A percentile compares a stretch with the other conserved stretches of the same genome.
These are phyloP conservation scores for Drosophila gunungcola DNA, from an alignment of 1,140 invertebrate genomes.

Conservation along the genomic window DNA sequence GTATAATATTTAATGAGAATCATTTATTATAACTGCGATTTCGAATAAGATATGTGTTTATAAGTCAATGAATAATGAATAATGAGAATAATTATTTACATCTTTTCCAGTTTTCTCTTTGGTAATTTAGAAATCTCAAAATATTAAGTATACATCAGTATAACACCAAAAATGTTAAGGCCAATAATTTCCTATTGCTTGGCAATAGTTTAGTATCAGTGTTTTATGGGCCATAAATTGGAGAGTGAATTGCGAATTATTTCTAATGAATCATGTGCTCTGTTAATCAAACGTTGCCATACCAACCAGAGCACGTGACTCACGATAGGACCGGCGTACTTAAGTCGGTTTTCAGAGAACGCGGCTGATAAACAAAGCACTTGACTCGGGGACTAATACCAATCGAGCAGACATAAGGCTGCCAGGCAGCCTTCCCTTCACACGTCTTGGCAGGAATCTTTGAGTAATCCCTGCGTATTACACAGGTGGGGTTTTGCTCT, in stretches of 20 bases:
- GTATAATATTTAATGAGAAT: not conserved
- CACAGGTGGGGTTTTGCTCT: constrained; percentile 10
- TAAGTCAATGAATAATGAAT: too few relatives aligned
- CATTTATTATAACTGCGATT: not conserved
- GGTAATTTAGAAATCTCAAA: too few relatives aligned
- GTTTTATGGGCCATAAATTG: constrained; percentile 23
- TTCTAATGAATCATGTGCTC: constrained; percentile 49
- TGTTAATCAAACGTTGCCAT: constrained; percentile 20
- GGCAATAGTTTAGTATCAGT: constrained; percentile 26
- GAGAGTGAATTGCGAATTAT: constrained; percentile 38
- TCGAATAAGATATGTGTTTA: too few relatives aligned
- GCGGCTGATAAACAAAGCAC: constrained; percentile 68
- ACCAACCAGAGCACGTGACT: constrained; percentile 64
- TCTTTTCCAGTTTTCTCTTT: too few relatives aligned
- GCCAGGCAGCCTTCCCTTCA: constrained; percentile 22
- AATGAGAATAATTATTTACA: too few relatives aligned
- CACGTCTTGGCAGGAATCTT: constrained; percentile 32
- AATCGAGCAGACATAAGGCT: constrained; percentile 53
- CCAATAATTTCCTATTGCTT: not conserved
- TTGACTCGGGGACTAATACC: constrained; percentile 42
- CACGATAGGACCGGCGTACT: constrained; percentile 48
- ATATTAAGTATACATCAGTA: too few relatives aligned
- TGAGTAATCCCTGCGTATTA: constrained; percentile 50
- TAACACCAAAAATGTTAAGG: too few relatives aligned
- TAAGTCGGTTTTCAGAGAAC: constrained; percentile 18